phyloP scores from a whole-genome alignment of 2,888 invertebrate genomes.

The Pseudoips prasinana region DNA sequence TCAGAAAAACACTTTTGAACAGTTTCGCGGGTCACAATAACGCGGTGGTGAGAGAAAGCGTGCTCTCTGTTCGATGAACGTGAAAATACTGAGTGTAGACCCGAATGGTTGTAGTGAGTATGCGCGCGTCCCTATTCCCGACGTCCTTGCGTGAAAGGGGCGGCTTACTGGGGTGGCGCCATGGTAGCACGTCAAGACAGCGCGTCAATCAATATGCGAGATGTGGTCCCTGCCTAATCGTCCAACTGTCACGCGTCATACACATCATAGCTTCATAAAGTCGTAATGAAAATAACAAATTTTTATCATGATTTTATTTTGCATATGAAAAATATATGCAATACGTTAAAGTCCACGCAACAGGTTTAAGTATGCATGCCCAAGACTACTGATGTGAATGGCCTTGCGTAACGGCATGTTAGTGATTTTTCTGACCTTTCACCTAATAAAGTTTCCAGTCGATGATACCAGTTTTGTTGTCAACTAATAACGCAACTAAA shows the following conservation, averaged over 20 bases:
- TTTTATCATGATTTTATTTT: too few species aligned
- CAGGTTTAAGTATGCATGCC: slow-evolving; percentile 57
- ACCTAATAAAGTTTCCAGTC: slow-evolving; percentile 30
- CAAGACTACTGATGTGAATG: slow-evolving; percentile 43
- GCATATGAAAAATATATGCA: too few species aligned
- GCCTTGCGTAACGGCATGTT: slow-evolving; percentile 44
- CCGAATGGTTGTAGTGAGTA: slow-evolving; percentile 51
- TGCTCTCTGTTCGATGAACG: slow-evolving; percentile 55
- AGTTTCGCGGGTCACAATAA: slow-evolving; percentile 52
- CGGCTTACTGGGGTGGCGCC: slow-evolving; percentile 74
- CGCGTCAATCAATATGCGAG: slow-evolving; percentile 80
- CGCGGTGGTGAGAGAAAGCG: slow-evolving; percentile 43
- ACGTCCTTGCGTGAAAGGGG: slow-evolving; percentile 76
- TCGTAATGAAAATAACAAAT: neutral
- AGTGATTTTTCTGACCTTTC: slow-evolving; percentile 27
- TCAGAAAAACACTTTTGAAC: slow-evolving; percentile 39
- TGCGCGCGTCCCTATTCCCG: slow-evolving; percentile 79
- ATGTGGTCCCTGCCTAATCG: slow-evolving; percentile 63
- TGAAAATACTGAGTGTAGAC: slow-evolving; percentile 60
- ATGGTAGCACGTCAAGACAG: slow-evolving; percentile 66
- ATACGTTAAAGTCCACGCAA: slow-evolving; percentile 39
- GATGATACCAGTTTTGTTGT: slow-evolving; percentile 14
- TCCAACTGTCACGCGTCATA: slow-evolving; percentile 32
- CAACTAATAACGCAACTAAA: slow-evolving; percentile 21
- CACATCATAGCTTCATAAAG: slow-evolving; percentile 21